These are phyloP conservation scores for Siphamia tubifer DNA, from an alignment of 2,113 vertebrate genomes.

Conservation along the genomic window DNA sequence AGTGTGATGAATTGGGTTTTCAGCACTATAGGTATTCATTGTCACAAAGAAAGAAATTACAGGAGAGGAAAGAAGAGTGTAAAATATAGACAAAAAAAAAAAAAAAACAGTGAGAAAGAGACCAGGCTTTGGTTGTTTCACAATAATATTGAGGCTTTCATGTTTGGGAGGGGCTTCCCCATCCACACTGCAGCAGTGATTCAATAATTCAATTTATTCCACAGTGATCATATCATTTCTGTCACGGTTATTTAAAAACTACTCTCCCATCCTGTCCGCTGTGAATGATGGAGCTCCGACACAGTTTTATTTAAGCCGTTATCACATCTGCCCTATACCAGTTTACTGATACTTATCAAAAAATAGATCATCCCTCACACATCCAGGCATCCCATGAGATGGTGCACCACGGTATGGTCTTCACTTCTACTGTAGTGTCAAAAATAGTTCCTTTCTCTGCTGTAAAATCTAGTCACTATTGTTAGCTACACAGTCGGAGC, in stretches of 20 bases:
- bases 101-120: not conserved
- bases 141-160: slow-evolving; percentile 4
- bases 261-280: not conserved
- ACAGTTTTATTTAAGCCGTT: not conserved
- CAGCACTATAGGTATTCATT: not conserved
- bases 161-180: slow-evolving; percentile 9
- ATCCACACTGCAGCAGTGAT: slow-evolving; percentile 32
- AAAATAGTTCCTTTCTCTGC: slow-evolving; percentile 48
- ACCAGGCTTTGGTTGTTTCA: not conserved
- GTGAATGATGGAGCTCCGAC: not conserved
- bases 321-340: not conserved
- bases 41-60: not conserved
- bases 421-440: slow-evolving; percentile 32
- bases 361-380: slow-evolving; percentile 24
- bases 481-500: slow-evolving; percentile 7
- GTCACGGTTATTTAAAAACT: slow-evolving; percentile 46
- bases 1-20: slow-evolving; percentile 36
- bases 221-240: slow-evolving; percentile 38
- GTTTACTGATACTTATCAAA: slow-evolving; percentile 39
- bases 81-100: too few relatives aligned
- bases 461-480: slow-evolving; percentile 18
- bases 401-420: not conserved
- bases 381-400: slow-evolving; percentile 12
- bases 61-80: not conserved
- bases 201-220: slow-evolving; percentile 53